These are phyloP conservation scores for Petaurus breviceps DNA, from an alignment of 2,113 vertebrate species.

Conservation along the genomic window DNA sequence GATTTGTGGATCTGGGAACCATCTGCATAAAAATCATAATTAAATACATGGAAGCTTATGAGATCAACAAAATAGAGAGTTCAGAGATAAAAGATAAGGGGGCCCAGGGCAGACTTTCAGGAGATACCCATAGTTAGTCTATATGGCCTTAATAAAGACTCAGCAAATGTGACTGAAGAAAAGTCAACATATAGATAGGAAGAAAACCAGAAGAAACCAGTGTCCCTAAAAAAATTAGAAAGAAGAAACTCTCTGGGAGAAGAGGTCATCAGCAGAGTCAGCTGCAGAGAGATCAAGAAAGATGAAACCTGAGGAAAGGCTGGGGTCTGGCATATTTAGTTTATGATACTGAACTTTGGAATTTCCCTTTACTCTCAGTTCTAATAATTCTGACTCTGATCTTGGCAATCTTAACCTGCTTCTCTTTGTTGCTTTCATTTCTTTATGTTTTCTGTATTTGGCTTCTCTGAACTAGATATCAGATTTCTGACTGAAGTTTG, in stretches of 20 bases:
- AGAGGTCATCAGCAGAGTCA: neutral
- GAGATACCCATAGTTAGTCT: neutral
- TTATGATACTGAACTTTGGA: neutral
- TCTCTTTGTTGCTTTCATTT: neutral
- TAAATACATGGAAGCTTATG: neutral
- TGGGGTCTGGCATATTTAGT: neutral
- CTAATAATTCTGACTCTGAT: neutral
- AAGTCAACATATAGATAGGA: neutral
- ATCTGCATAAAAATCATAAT: neutral
- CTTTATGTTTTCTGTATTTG: neutral
- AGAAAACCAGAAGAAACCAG: neutral
- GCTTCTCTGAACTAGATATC: neutral
- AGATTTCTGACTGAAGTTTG: neutral
- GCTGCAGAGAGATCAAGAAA: neutral
- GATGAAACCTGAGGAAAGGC: neutral
- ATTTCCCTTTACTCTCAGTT: neutral
- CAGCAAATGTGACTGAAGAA: neutral
- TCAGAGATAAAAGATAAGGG: neutral
- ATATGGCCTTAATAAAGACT: neutral
- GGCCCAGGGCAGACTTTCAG: neutral
- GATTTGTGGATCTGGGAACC: neutral
- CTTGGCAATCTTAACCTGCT: neutral
- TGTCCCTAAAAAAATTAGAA: neutral
- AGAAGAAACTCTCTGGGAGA: neutral
- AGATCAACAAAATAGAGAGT: neutral